A percentile compares a stretch with the other conserved stretches of the same genome.
These are phyloP conservation scores for Drosophila pseudotalamancana DNA, from an alignment of 2,888 invertebrate species.

Conservation along the genomic window DNA sequence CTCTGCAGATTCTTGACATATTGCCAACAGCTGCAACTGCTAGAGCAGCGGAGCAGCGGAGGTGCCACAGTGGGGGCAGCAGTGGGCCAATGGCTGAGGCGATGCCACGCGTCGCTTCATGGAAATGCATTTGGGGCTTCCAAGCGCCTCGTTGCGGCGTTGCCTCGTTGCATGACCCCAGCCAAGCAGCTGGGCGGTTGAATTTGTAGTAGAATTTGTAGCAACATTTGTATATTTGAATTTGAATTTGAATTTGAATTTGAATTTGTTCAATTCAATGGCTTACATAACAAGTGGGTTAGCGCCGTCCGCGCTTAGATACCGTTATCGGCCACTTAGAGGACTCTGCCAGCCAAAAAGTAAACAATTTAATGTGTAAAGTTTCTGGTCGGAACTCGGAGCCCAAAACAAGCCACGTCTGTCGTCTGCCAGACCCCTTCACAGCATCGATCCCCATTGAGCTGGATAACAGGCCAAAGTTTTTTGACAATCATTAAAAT, in stretches of 20 bases:
- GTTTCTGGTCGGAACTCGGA: constrained; percentile 48
- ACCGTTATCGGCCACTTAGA: constrained; percentile 69
- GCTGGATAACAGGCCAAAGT: constrained; percentile 54
- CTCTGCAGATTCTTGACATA: constrained; percentile 71
- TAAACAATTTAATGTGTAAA: constrained; percentile 76
- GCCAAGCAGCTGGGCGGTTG: constrained; percentile 49
- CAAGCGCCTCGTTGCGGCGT: constrained; percentile 2
- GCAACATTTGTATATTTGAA: too few species aligned
- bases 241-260: constrained; percentile 21
- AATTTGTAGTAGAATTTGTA: constrained; percentile 20
- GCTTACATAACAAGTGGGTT: constrained; percentile 3
- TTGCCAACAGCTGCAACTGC: constrained; percentile 76
- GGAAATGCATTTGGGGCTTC: constrained; percentile 60
- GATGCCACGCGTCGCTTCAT: constrained; percentile 59
- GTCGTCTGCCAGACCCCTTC: neutral
- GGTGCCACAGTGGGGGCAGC: neutral
- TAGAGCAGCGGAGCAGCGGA: neutral
- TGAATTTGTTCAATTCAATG: constrained; percentile 26
- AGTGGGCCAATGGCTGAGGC: constrained; percentile 46
- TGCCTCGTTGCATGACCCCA: neutral
- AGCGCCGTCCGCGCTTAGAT: constrained; percentile 21
- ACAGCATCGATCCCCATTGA: constrained; percentile 14
- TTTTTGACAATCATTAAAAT: constrained; percentile 73
- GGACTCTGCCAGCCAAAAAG: constrained; percentile 47
- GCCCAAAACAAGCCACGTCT: constrained; percentile 48